A percentile compares a stretch with the other conserved stretches of the same genome.
Conservation (phyloP, 2,888 invertebrate genomes). For the Ommatoiulus sabulosus region DNA sequence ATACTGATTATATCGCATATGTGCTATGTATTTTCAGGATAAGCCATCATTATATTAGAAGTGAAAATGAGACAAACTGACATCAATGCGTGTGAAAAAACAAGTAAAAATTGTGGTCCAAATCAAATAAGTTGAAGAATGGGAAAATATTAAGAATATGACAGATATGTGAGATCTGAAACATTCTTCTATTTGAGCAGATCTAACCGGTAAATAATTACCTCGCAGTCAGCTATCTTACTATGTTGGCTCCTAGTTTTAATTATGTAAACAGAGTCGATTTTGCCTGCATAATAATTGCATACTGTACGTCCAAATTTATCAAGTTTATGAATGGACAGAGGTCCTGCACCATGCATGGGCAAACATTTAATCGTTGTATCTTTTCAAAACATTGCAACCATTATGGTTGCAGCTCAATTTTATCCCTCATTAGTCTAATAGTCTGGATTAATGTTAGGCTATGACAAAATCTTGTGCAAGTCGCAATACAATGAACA, state of each 20-base stretch:
- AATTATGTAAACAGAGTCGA: neutral
- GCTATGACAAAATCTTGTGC: neutral
- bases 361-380: neutral
- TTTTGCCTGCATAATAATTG: neutral
- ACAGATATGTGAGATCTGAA: neutral
- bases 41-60: neutral
- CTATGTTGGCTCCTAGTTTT: neutral
- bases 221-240: too few species aligned
- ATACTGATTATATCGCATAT: neutral
- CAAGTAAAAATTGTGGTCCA: neutral
- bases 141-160: neutral
- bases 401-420: neutral
- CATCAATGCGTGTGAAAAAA: neutral
- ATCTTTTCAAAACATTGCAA: neutral
- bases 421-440: slow-evolving; percentile 2
- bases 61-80: neutral
- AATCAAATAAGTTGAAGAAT: neutral
- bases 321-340: neutral
- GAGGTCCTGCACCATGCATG: neutral
- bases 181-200: neutral
- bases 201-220: too few species aligned
- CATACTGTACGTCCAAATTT: neutral
- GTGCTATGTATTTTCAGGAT: neutral
- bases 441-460: neutral
- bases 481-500: neutral